Evolutionary conservation across 2,797 vertebrate species (phyloP).

Genomic region (Gambusia yucatana): DNA sequence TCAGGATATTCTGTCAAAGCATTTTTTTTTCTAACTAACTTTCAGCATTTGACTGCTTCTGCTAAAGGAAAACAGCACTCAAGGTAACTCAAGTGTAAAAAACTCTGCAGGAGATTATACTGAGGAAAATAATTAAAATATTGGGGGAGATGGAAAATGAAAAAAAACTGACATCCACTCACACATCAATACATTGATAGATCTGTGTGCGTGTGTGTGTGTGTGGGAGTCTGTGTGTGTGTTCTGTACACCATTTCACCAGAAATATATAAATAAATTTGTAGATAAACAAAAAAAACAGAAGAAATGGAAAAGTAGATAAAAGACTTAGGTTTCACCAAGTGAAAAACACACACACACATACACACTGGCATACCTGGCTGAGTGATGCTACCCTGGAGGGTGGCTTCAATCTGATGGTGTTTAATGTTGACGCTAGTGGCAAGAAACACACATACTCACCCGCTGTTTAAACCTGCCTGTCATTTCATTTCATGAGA

Average conservation of each 20-base stretch:
- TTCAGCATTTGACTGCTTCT: constrained; percentile 71
- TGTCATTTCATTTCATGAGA: constrained; percentile 80
- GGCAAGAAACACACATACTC: constrained; percentile 79
- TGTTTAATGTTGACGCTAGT: constrained; percentile 85
- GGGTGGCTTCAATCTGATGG: constrained; percentile 83
- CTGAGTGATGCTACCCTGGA: constrained; percentile 80
- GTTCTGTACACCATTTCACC: constrained; percentile 53
- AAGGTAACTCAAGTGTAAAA: constrained; percentile 71
- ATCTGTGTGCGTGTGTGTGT: constrained; percentile 61
- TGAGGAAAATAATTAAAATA: constrained; percentile 71
- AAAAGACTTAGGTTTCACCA: constrained; percentile 76
- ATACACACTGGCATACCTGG: constrained; percentile 60
- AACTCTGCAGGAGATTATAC: constrained; percentile 77
- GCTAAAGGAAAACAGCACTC: constrained; percentile 70
- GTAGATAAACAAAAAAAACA: constrained; percentile 79
- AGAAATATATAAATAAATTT: constrained; percentile 82
- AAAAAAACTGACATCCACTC: constrained; percentile 65
- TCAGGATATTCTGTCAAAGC: constrained; percentile 69
- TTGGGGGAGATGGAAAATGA: constrained; percentile 53
- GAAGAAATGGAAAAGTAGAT: constrained; percentile 75
- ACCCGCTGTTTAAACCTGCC: constrained; percentile 79
- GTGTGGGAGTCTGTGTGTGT: constrained; percentile 24
- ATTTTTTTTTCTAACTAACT: constrained; percentile 65
- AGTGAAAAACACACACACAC: constrained; percentile 39
- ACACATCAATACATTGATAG: constrained; percentile 81